Percentiles rank a stretch among this genome's conserved stretches.
phyloP scores from a whole-genome alignment of 2,113 vertebrate genomes.

The Sphaerodactylus townsendi region DNA sequence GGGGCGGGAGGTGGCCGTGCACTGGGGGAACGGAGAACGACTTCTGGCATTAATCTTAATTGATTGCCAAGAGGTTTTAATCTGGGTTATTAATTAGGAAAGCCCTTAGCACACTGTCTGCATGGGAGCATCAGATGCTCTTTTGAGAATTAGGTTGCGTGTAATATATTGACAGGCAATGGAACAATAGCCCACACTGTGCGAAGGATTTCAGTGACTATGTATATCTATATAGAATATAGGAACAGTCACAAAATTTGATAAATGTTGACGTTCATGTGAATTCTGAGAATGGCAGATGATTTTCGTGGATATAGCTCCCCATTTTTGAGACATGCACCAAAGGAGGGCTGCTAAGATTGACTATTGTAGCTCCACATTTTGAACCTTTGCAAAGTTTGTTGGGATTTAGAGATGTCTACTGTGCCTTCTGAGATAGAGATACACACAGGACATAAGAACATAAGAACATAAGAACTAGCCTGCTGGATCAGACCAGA shows the following conservation, averaged over 20 bases:
- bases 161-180: constrained; percentile 12
- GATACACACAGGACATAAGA: too few relatives aligned
- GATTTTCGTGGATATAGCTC: not conserved
- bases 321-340: not conserved
- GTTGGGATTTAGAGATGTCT: not conserved
- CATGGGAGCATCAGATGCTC: constrained; percentile 67
- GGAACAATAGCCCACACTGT: not conserved
- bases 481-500: too few relatives aligned
- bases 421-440: too few relatives aligned
- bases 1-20: not conserved
- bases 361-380: not conserved
- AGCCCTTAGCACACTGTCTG: constrained; percentile 62
- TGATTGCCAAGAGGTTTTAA: constrained; percentile 79
- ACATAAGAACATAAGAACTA: too few relatives aligned
- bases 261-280: not conserved
- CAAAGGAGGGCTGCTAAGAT: not conserved
- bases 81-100: constrained; percentile 77
- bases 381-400: not conserved
- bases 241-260: not conserved
- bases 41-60: constrained; percentile 81
- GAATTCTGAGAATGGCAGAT: not conserved
- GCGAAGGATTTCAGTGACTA: not conserved
- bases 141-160: constrained; percentile 41
- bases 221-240: too few relatives aligned
- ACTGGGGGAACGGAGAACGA: constrained; percentile 70